These are phyloP conservation scores for Echinops telfairi DNA, from an alignment of 2,113 vertebrate species.

Conservation along the genomic window DNA sequence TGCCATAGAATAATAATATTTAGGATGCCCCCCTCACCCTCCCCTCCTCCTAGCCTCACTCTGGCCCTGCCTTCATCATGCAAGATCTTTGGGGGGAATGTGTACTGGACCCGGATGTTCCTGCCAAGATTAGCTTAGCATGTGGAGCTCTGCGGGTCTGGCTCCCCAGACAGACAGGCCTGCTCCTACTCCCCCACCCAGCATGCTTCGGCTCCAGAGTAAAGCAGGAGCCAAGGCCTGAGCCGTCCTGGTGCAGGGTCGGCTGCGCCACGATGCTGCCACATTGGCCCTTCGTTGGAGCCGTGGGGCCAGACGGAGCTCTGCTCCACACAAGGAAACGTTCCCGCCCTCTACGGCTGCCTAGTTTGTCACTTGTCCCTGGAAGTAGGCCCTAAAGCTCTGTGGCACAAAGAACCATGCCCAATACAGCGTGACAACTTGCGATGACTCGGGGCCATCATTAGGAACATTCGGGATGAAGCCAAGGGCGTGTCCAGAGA, in stretches of 20 bases:
- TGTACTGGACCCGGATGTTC: neutral
- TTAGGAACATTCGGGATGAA: neutral
- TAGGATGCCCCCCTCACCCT: neutral
- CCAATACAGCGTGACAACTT: neutral
- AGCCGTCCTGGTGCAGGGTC: neutral
- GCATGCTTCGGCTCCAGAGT: neutral
- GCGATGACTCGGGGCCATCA: neutral
- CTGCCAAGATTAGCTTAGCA: neutral
- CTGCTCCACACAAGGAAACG: neutral
- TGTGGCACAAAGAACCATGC: neutral
- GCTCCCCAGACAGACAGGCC: neutral
- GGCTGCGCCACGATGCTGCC: neutral
- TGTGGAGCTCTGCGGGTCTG: neutral
- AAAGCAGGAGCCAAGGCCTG: neutral
- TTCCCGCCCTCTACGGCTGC: neutral
- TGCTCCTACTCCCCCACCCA: neutral
- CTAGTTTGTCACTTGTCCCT: slow-evolving; percentile 36
- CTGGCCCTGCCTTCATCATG: neutral
- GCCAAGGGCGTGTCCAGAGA: neutral
- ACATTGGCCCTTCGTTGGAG: neutral
- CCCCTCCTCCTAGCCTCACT: neutral
- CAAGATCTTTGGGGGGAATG: neutral
- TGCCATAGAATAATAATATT: neutral
- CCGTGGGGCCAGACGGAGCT: neutral
- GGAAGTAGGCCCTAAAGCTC: slow-evolving; percentile 18